phyloP scores from a whole-genome alignment of 2,113 vertebrate genomes.

The Macquaria australasica region DNA sequence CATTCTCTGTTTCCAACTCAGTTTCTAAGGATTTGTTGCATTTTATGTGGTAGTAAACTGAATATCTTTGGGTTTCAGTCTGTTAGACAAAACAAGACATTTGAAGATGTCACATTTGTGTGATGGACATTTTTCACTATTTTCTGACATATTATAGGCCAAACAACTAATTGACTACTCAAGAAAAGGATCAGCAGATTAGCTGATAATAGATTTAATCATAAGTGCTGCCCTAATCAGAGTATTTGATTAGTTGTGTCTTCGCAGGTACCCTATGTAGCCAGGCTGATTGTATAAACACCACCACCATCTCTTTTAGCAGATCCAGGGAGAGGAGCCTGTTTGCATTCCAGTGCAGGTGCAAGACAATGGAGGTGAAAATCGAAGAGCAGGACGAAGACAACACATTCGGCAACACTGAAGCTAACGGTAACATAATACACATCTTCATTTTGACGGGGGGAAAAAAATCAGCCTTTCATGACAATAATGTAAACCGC shows the following conservation, averaged over 20 bases:
- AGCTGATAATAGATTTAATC: background rate
- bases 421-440: constrained; percentile 92
- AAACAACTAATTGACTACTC: background rate
- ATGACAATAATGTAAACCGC: background rate
- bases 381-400: constrained; percentile 92
- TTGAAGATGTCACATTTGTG: background rate
- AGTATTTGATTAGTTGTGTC: background rate
- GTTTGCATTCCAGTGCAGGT: constrained; percentile 76
- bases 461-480: background rate
- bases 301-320: constrained; percentile 4
- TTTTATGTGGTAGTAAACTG: background rate
- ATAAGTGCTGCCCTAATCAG: background rate
- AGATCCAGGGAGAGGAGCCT: constrained; percentile 75
- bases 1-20: background rate
- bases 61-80: background rate
- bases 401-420: constrained; percentile 93
- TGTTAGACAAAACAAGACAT: background rate
- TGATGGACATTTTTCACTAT: background rate
- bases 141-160: background rate
- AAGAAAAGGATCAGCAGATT: background rate
- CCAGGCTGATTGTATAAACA: background rate
- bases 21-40: background rate
- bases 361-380: constrained; percentile 95
- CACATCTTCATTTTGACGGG: background rate
- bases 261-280: background rate